phyloP scores from a whole-genome alignment of 2,797 vertebrate species.

The Fistularia commersonii region DNA sequence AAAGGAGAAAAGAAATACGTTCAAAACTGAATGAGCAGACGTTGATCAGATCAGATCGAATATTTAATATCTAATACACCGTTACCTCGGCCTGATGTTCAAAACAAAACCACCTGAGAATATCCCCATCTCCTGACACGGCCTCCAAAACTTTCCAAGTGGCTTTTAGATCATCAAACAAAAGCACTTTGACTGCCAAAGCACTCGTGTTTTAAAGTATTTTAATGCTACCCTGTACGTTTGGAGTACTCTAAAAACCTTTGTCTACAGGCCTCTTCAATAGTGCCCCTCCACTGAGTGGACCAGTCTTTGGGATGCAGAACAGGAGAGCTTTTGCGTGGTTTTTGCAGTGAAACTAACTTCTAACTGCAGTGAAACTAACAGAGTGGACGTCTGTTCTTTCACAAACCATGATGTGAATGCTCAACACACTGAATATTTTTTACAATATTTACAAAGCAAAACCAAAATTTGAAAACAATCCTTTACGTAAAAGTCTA shows the following conservation, averaged over 20 bases:
- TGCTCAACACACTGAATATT: neutral
- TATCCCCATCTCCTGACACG: constrained; percentile 5
- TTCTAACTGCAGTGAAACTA: neutral
- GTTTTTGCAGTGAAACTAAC: neutral
- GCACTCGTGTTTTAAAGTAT: constrained; percentile 28
- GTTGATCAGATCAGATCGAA: neutral
- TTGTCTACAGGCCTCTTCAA: constrained; percentile 18
- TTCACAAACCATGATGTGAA: neutral
- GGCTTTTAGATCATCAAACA: constrained; percentile 17
- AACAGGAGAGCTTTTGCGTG: constrained; percentile 11
- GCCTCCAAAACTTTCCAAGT: constrained; percentile 21
- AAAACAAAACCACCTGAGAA: constrained; percentile 1
- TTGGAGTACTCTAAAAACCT: constrained; percentile 37
- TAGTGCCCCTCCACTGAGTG: constrained; percentile 18
- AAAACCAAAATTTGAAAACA: too few relatives aligned
- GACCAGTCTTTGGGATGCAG: constrained; percentile 20
- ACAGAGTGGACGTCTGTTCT: neutral
- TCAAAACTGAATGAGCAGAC: neutral
- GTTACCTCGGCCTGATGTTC: neutral
- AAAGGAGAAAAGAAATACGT: too few relatives aligned
- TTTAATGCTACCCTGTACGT: constrained; percentile 32
- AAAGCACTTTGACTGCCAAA: constrained; percentile 15
- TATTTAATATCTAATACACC: constrained; percentile 1
- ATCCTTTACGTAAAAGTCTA: too few relatives aligned
- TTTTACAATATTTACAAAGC: neutral